Base-by-base conservation (phyloP, 37 sponge, comb jelly and placozoan genomes). In the Dysidea cf. avara region DNA sequence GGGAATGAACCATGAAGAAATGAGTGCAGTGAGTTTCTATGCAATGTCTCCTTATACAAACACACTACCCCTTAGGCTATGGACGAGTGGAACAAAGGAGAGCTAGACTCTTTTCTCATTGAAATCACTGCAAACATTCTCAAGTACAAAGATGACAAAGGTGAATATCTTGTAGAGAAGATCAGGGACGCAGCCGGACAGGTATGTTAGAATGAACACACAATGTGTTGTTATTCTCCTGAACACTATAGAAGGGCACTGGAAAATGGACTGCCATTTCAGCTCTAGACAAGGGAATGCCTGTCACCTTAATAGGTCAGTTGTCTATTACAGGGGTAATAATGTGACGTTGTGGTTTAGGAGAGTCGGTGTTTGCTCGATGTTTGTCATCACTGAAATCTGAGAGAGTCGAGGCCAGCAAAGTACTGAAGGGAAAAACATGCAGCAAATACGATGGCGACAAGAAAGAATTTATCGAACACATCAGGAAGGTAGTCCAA, bases 191-290 rank as follows among this genome's bases (percentile, higher is more conserved):
- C 86, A 43, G 98, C 98, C 31, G 98, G 98, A 37, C 98, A 96
- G n/a, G n/a, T n/a, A n/a, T n/a, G n/a, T n/a, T 74, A 54, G 7
- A n/a, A 34, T 30, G 7, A 54, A 22, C 33, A 13, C 46, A n/a
- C 11, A 20, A 66, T 18, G 9, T 30, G 12, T 73, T 62, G 60
- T 68, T 73, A 21, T 20, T 26, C 18, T 3, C 21, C 73, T n/a
- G n/a, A n/a, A n/a, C n/a, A n/a, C n/a, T n/a, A n/a, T n/a, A n/a
- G 74, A 97, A 97, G 53, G 98, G 98, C 50, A 97, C 98, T 54
- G 98, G 98, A n/a, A 97, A 97, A 52, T 97, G 98, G 98, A 97
- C 98, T 24, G 98, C 94, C 49, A 97, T 97, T 37, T 97, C 98
- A 38, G 92, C 98, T 1, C 80, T 97, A 17, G 94, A 97, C 55